Percentiles rank a stretch among this genome's conserved stretches.
These are phyloP conservation scores for Liodrosophila aerea DNA, from an alignment of 2,888 invertebrate species.

Conservation along the genomic window DNA sequence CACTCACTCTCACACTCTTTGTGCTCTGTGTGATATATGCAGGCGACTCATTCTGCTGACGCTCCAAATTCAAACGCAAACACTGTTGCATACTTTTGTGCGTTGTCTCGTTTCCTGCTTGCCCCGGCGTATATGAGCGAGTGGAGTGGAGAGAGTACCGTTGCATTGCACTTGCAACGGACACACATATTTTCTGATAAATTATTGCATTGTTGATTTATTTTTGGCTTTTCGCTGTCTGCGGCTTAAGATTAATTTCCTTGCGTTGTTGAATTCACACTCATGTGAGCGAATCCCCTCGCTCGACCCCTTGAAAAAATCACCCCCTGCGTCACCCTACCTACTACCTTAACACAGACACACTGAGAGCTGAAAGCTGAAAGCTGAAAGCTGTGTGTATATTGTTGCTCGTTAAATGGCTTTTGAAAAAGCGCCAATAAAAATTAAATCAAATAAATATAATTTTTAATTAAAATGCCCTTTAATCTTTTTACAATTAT, in stretches of 20 bases:
- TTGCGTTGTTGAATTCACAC: slow-evolving; percentile 73
- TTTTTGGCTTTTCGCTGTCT: slow-evolving; percentile 79
- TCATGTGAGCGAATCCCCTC: slow-evolving; percentile 35
- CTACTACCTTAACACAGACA: too few species aligned
- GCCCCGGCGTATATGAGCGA: neutral
- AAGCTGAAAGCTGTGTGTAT: too few species aligned
- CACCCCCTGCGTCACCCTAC: neutral
- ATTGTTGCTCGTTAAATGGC: slow-evolving; percentile 62
- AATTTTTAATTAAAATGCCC: slow-evolving; percentile 74
- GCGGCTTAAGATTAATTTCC: slow-evolving; percentile 80
- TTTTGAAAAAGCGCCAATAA: slow-evolving; percentile 73
- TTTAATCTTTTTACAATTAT: slow-evolving; percentile 74
- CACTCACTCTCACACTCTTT: slow-evolving; percentile 5
- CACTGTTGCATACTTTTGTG: slow-evolving; percentile 72
- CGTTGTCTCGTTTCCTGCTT: slow-evolving; percentile 5
- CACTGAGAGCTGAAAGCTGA: too few species aligned
- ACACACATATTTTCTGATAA: slow-evolving; percentile 78
- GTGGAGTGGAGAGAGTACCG: slow-evolving; percentile 6
- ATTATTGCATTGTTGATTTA: slow-evolving; percentile 78
- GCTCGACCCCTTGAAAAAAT: neutral
- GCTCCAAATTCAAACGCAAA: slow-evolving; percentile 75
- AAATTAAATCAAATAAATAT: slow-evolving; percentile 76
- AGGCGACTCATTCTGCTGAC: slow-evolving; percentile 76
- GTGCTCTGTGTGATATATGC: slow-evolving; percentile 60
- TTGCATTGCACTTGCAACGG: slow-evolving; percentile 59